phyloP scores from a whole-genome alignment of 2,113 vertebrate species.

The Macquaria ambigua region DNA sequence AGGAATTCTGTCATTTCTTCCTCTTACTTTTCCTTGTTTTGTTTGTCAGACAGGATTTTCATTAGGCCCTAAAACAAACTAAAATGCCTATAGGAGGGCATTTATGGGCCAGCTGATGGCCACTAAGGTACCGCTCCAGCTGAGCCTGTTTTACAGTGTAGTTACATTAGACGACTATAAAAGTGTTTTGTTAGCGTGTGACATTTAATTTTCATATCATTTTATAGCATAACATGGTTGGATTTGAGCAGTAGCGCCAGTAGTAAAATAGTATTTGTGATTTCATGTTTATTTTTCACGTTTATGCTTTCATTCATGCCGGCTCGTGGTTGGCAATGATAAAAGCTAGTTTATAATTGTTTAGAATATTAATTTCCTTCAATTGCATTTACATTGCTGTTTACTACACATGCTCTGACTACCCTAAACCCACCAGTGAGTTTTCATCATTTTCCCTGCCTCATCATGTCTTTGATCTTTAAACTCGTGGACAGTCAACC shows the following conservation, averaged over 20 bases:
- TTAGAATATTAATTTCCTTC: not conserved
- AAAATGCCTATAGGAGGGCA: conserved; percentile 10
- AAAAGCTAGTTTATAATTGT: not conserved
- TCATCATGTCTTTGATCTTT: conserved; percentile 3
- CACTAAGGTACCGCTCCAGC: not conserved
- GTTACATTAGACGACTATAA: not conserved
- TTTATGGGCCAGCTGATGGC: conserved; percentile 16
- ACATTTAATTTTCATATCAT: not conserved
- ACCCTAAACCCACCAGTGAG: not conserved
- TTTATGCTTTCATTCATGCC: not conserved
- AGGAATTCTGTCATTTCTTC: not conserved
- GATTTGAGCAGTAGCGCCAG: not conserved
- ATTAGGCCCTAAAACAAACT: not conserved
- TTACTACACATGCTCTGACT: not conserved
- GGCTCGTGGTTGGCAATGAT: not conserved
- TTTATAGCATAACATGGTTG: not conserved
- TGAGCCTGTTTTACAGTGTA: conserved; percentile 5
- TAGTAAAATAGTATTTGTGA: not conserved
- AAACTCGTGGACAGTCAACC: not conserved
- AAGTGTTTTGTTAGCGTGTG: not conserved
- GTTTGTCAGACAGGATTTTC: conserved; percentile 1
- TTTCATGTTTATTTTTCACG: not conserved
- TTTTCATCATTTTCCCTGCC: conserved; percentile 1
- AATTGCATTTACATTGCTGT: not conserved
- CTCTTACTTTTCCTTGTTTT: not conserved